Evolutionary conservation across 2,888 invertebrate species (phyloP).

Genomic region (Tribolium freemani): DNA sequence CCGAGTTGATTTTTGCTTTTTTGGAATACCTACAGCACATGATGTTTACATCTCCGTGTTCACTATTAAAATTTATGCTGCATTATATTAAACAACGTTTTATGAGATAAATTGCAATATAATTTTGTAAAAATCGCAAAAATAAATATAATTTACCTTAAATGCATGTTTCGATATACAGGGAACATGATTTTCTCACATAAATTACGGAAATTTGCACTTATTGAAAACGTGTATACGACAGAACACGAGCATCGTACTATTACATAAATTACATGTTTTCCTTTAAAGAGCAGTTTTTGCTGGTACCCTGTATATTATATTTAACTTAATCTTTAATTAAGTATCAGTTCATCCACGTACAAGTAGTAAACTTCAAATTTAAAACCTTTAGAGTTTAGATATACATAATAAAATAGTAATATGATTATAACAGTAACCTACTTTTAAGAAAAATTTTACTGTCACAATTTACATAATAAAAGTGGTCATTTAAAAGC

Average conservation of each 20-base stretch:
- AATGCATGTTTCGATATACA: not conserved
- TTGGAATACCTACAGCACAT: not conserved
- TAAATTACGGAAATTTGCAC: slow-evolving; percentile 19
- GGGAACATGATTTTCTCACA: slow-evolving; percentile 15
- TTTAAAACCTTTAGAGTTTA: not conserved
- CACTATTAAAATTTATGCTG: not conserved
- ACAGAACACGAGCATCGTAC: slow-evolving; percentile 11
- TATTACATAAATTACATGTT: slow-evolving; percentile 28
- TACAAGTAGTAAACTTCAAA: not conserved
- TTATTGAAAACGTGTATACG: slow-evolving; percentile 29
- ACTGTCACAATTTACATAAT: not conserved
- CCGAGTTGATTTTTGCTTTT: too few relatives aligned
- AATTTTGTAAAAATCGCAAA: not conserved
- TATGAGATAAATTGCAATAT: not conserved
- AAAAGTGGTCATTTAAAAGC: not conserved
- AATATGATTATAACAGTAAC: not conserved
- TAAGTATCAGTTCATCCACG: not conserved
- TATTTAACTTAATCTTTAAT: not conserved
- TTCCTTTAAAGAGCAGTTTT: slow-evolving; percentile 24
- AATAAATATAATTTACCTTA: not conserved
- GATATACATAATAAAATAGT: too few relatives aligned
- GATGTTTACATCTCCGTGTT: not conserved
- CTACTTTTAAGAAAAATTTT: not conserved
- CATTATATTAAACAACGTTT: not conserved
- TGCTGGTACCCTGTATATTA: slow-evolving; percentile 3